Conservation (phyloP, 2,888 invertebrate genomes). For the Labia minor region DNA sequence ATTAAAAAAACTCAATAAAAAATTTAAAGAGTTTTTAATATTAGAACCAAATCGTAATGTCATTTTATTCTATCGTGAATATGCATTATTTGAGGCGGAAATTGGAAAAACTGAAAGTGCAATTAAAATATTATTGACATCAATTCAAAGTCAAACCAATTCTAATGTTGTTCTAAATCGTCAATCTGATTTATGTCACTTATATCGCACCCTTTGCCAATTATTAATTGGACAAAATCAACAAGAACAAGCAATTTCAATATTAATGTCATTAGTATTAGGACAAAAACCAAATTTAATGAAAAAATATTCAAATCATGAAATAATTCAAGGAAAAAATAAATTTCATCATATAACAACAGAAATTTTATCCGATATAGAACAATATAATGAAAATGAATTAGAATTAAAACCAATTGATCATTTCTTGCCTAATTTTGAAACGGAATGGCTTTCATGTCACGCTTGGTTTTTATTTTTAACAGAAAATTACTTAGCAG, state of each 20-base stretch:
- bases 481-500: conserved; percentile 34
- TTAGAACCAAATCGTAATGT: conserved; percentile 44
- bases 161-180: not conserved
- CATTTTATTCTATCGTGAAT: conserved; percentile 49
- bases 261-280: not conserved
- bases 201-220: conserved; percentile 24
- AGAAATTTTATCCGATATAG: conserved; percentile 29
- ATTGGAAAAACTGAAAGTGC: conserved; percentile 39
- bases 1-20: conserved; percentile 41
- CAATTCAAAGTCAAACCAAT: not conserved
- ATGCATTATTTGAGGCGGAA: conserved; percentile 49
- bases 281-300: not conserved
- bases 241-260: not conserved
- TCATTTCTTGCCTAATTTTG: conserved; percentile 42
- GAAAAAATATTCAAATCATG: conserved; percentile 29
- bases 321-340: conserved; percentile 31
- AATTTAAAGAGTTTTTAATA: conserved; percentile 46
- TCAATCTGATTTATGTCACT: conserved; percentile 20
- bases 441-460: conserved; percentile 43
- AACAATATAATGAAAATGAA: conserved; percentile 20
- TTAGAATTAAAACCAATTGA: conserved; percentile 30
- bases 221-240: conserved; percentile 19
- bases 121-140: conserved; percentile 38
- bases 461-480: conserved; percentile 43
- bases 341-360: conserved; percentile 34